Evolutionary conservation across 2,888 invertebrate species (phyloP).

Genomic region (Lordiphosa andalusiaca): DNA sequence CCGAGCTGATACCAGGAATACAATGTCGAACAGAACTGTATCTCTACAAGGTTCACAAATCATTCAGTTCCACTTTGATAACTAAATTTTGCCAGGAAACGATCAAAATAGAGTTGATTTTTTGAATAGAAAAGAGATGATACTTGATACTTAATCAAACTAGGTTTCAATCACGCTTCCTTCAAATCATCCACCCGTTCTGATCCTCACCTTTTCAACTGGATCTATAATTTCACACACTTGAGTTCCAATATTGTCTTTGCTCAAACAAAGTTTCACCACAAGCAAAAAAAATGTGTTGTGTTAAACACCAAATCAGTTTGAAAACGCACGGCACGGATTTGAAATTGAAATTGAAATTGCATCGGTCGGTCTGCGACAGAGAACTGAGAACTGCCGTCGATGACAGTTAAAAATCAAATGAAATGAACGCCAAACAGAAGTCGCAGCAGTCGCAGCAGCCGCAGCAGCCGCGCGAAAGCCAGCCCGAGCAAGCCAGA

Average conservation of each 20-base stretch:
- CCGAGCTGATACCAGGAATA: too few relatives aligned
- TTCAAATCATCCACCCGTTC: too few relatives aligned
- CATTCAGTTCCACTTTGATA: too few relatives aligned
- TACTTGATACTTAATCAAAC: too few relatives aligned
- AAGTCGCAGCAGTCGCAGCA: slow-evolving; percentile 7
- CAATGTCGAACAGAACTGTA: too few relatives aligned
- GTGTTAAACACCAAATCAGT: background rate
- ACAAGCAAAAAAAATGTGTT: slow-evolving; percentile 18
- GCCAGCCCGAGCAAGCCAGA: slow-evolving; percentile 30
- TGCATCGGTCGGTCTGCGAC: slow-evolving; percentile 6
- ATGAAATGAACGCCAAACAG: slow-evolving; percentile 73
- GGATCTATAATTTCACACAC: too few relatives aligned
- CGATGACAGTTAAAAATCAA: slow-evolving; percentile 80
- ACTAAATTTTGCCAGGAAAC: too few relatives aligned
- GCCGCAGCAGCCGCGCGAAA: slow-evolving; percentile 9
- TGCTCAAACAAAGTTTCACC: background rate
- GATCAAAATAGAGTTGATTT: too few relatives aligned
- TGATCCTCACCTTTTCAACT: slow-evolving; percentile 1
- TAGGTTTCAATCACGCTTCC: too few relatives aligned
- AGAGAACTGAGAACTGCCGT: slow-evolving; percentile 56
- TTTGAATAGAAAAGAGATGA: too few relatives aligned
- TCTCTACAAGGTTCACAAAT: too few relatives aligned
- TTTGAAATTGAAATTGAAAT: background rate
- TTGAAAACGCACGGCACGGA: background rate
- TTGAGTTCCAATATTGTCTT: background rate